Conservation (phyloP, 2,888 invertebrate genomes). For the Hypolimnas misippus region DNA sequence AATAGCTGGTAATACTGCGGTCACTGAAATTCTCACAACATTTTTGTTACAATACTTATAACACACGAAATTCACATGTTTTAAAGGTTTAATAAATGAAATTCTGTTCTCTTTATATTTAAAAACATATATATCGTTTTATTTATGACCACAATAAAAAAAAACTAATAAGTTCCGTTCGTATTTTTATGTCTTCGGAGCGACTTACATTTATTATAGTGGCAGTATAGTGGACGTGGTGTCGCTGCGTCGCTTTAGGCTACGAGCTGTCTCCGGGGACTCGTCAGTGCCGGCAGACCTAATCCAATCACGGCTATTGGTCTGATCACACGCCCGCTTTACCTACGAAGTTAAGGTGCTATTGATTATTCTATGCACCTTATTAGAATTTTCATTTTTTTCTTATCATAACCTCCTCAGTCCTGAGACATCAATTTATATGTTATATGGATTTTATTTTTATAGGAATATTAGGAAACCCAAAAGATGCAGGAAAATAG, state of each 20-base stretch:
- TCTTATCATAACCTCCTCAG: not conserved
- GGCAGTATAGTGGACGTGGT: conserved; percentile 63
- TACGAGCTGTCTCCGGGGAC: conserved; percentile 79
- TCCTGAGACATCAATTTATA: conserved; percentile 1
- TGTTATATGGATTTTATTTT: not conserved
- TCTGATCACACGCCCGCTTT: conserved; percentile 66
- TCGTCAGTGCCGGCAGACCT: conserved; percentile 85
- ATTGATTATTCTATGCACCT: conserved; percentile 27
- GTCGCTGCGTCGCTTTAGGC: conserved; percentile 68
- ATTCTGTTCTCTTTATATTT: too few relatives aligned
- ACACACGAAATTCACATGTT: not conserved
- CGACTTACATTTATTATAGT: conserved; percentile 57
- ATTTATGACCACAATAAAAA: conserved; percentile 37
- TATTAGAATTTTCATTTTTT: conserved; percentile 2
- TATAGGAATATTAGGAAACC: not conserved
- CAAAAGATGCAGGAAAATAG: not conserved
- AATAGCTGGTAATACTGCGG: conserved; percentile 57
- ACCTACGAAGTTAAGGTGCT: conserved; percentile 31
- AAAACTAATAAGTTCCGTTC: conserved; percentile 56
- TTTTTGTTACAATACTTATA: conserved; percentile 5
- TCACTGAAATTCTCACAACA: conserved; percentile 29
- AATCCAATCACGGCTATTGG: conserved; percentile 86
- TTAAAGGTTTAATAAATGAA: too few relatives aligned
- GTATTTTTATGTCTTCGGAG: conserved; percentile 54
- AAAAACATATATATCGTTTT: conserved; percentile 9